Evolutionary conservation across 1,140 invertebrate species (phyloP).

Genomic region (Linepithema humile): DNA sequence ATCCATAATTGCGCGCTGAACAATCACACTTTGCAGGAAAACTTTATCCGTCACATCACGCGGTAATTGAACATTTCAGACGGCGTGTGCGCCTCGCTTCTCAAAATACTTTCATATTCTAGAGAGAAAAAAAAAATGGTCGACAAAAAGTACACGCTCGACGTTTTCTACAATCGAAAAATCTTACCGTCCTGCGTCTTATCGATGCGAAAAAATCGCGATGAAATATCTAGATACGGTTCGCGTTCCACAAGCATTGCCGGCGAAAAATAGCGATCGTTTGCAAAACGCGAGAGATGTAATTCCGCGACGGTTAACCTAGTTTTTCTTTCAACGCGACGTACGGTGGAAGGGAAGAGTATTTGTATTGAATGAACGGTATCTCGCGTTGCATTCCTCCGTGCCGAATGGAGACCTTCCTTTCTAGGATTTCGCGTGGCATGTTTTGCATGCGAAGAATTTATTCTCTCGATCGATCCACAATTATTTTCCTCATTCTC

Average conservation of each 20-base stretch:
- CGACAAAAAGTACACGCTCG: too few relatives aligned
- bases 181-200: background rate
- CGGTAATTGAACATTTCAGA: too few relatives aligned
- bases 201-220: too few relatives aligned
- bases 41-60: too few relatives aligned
- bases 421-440: conserved; percentile 10
- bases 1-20: background rate
- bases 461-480: conserved; percentile 13
- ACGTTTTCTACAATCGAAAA: background rate
- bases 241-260: conserved; percentile 5
- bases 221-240: too few relatives aligned
- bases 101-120: background rate
- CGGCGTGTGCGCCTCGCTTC: background rate
- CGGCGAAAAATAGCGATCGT: background rate
- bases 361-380: background rate
- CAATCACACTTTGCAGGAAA: background rate
- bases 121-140: background rate
- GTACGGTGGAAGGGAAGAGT: background rate
- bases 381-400: background rate
- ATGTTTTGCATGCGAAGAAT: conserved; percentile 3
- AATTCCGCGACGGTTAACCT: conserved; percentile 26
- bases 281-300: background rate
- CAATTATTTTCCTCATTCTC: background rate
- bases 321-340: background rate
- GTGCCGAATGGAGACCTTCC: background rate